Conservation (phyloP, 2,797 vertebrate genomes). For the Lindbergichthys nudifrons region DNA sequence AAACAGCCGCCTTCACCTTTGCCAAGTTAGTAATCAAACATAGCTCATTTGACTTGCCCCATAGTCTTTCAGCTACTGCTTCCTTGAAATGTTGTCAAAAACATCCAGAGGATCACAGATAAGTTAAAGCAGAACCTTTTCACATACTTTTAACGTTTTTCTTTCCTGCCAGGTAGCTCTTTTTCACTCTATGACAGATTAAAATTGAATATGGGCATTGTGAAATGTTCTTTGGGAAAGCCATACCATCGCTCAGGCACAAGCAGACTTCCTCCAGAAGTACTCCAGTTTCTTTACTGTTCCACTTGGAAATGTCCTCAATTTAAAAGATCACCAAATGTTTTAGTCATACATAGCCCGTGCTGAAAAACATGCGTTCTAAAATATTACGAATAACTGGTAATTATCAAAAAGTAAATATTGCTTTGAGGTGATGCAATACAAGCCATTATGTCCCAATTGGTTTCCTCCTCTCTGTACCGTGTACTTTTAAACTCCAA, state of each 20-base stretch:
- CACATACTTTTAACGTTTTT: too few species aligned
- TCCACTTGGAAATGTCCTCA: neutral
- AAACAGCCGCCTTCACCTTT: conserved; percentile 9
- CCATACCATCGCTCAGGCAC: neutral
- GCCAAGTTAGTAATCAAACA: conserved; percentile 1
- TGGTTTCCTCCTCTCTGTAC: neutral
- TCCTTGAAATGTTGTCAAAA: conserved; percentile 5
- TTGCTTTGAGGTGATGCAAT: neutral
- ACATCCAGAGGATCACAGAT: neutral
- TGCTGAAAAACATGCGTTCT: neutral
- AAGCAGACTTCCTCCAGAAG: neutral
- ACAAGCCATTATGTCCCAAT: neutral
- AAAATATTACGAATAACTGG: too few species aligned
- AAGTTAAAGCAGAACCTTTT: neutral
- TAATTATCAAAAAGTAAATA: neutral
- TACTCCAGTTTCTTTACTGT: neutral
- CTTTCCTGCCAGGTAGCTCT: neutral
- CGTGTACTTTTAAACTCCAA: neutral
- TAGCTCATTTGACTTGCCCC: conserved; percentile 4
- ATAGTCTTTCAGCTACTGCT: neutral
- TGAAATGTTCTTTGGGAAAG: conserved; percentile 16
- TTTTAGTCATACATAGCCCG: neutral
- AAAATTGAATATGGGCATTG: neutral
- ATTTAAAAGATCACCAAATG: neutral
- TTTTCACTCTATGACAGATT: neutral